Evolutionary conservation across 2,113 vertebrate species (phyloP), one percentile per base, ranked within the genome.

Genomic region (Aythya baeri): DNA sequence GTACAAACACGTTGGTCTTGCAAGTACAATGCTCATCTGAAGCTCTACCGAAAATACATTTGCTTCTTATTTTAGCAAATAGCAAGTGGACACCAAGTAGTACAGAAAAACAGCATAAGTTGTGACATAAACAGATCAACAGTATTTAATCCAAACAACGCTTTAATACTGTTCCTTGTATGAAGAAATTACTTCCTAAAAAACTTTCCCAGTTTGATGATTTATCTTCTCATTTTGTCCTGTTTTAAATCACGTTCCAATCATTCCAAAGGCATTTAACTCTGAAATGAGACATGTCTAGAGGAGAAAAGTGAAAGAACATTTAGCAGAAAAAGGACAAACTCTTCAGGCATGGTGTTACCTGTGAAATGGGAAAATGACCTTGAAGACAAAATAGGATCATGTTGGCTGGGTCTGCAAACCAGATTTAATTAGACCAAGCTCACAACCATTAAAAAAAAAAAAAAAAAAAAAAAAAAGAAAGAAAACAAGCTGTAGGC

Each of bases 401-500:
- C 41, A 13, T 29, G 8, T 70, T 77, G 17, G 43, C 17, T 43
- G 16, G 17, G 22, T 59, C 46, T 59, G 52, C 15, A 83, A 89
- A 79, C 11, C 34, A 62, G 67, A 67, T 31, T 29, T 34, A 36
- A 61, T n/a, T 7, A 75, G 77, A 70, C 9, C 31, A 78, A 66
- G n/a, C 14, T 65, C 31, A 50, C 23, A 70, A 41, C 13, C n/a
- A 50, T 79, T 71, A 38, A 29, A 36, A 52, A 85, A 82, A 49
- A 46, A 5, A 11, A 85, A 82, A 49, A 46, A 5, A 11, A 49
- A 22, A 20, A 49, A 49, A 46, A 18, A 46, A 9, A 18, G 6
- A 44, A 44, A 85, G 78, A 23, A 7, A 58, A 49, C 0, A 0
- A 52, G 15, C 7, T 8, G 11, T 7, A 87, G 44, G 29, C 32